Conservation (phyloP, 1,140 invertebrate species). For the Drosophila ohnishii region DNA sequence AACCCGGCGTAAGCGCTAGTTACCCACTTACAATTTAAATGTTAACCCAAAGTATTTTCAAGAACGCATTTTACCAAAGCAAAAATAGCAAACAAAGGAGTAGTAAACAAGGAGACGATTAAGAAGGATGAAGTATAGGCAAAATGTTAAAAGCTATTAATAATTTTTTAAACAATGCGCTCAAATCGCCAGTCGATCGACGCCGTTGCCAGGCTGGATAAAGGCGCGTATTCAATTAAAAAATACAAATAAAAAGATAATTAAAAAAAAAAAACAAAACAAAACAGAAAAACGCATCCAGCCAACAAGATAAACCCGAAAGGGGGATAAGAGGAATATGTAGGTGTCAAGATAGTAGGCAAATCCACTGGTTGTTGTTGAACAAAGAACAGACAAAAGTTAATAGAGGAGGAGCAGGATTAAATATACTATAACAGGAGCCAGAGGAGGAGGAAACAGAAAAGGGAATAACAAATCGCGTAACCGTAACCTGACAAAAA, state of each 20-base stretch:
- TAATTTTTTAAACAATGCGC: constrained; percentile 48
- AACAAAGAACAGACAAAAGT: constrained; percentile 36
- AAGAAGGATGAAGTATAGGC: constrained; percentile 14
- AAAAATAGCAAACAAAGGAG: constrained; percentile 37
- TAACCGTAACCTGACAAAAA: constrained; percentile 63
- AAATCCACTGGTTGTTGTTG: constrained; percentile 55
- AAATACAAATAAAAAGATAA: constrained; percentile 11
- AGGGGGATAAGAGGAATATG: constrained; percentile 8
- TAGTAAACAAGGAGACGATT: constrained; percentile 7
- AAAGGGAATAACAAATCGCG: constrained; percentile 57
- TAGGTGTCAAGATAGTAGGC: constrained; percentile 17
- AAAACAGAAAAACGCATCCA: constrained; percentile 61
- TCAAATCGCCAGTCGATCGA: constrained; percentile 27
- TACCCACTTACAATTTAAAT: constrained; percentile 69
- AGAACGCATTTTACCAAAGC: constrained; percentile 73
- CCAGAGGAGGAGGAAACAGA: constrained; percentile 14
- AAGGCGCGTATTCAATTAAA: constrained; percentile 46
- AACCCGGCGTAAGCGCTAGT: constrained; percentile 50
- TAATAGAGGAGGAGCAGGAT: constrained; percentile 4
- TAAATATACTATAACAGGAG: constrained; percentile 11
- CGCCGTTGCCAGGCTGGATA: constrained; percentile 29
- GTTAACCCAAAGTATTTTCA: constrained; percentile 81
- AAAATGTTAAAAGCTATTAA: constrained; percentile 40
- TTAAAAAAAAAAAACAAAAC: constrained; percentile 11
- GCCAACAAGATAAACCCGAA: constrained; percentile 56